These are phyloP conservation scores for Aethes cnicana DNA, from an alignment of 2,888 invertebrate genomes.

Conservation along the genomic window DNA sequence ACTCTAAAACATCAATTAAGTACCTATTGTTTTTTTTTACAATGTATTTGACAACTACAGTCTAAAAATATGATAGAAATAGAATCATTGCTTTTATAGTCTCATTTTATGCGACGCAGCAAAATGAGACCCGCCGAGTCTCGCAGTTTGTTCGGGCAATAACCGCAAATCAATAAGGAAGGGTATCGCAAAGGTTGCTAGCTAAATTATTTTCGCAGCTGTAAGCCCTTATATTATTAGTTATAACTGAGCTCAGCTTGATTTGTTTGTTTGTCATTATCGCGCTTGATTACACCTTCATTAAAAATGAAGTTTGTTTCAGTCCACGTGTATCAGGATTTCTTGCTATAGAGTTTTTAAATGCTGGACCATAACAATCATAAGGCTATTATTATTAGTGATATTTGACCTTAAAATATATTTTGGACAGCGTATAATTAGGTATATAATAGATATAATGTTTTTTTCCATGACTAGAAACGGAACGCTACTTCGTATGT, in stretches of 20 bases:
- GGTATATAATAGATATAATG: slow-evolving; percentile 24
- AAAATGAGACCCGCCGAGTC: slow-evolving; percentile 16
- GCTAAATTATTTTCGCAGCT: slow-evolving; percentile 40
- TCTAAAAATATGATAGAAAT: too few species aligned
- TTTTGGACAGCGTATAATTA: slow-evolving; percentile 28
- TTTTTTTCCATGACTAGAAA: slow-evolving; percentile 21
- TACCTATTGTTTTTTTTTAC: too few species aligned
- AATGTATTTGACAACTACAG: too few species aligned
- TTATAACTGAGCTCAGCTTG: background rate
- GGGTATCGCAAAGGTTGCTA: slow-evolving; percentile 38
- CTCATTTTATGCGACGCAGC: too few species aligned
- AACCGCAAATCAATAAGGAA: slow-evolving; percentile 38
- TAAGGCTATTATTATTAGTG: slow-evolving; percentile 22
- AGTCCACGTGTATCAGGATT: too few species aligned
- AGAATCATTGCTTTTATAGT: too few species aligned
- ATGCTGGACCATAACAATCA: slow-evolving; percentile 7
- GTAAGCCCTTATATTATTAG: slow-evolving; percentile 40
- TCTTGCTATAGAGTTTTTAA: too few species aligned
- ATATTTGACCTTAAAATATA: slow-evolving; percentile 29
- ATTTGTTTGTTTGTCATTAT: slow-evolving; percentile 5
- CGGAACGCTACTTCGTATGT: slow-evolving; percentile 10
- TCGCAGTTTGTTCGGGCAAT: slow-evolving; percentile 16
- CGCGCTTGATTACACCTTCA: too few species aligned
- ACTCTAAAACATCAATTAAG: too few species aligned
- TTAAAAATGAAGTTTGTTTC: too few species aligned